Conservation (phyloP, 2,797 vertebrate species). For the Vultur gryphus region DNA sequence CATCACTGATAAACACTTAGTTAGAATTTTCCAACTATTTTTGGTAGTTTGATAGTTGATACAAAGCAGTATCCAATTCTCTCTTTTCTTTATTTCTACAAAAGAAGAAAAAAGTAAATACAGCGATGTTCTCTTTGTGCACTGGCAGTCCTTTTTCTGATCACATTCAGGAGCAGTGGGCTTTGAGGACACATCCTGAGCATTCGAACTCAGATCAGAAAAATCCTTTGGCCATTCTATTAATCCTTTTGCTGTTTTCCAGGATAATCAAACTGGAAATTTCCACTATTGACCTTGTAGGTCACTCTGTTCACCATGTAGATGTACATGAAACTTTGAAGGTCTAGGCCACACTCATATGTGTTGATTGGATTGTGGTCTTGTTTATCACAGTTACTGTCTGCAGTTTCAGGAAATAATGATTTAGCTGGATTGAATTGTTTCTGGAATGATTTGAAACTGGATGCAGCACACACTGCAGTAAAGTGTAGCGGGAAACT, state of each 20-base stretch:
- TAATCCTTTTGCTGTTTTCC: background rate
- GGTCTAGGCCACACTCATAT: background rate
- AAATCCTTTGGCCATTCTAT: background rate
- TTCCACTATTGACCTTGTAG: background rate
- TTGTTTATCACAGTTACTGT: background rate
- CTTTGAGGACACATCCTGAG: background rate
- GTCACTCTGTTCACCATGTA: background rate
- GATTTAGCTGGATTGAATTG: background rate
- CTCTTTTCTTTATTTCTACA: background rate
- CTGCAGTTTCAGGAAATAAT: background rate
- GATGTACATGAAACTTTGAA: background rate
- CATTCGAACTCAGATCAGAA: background rate
- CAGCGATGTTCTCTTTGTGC: background rate
- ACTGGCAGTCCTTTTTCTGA: background rate
- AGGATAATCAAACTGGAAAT: background rate
- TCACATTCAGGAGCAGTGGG: background rate
- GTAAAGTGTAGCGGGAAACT: background rate
- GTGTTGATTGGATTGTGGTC: background rate
- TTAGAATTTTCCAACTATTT: background rate
- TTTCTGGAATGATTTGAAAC: background rate
- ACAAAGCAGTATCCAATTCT: background rate
- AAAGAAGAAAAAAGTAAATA: background rate
- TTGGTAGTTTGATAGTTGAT: background rate
- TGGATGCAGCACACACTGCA: background rate
- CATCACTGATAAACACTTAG: background rate